These are phyloP conservation scores for Alces alces DNA, from an alignment of 2,113 vertebrate species.

Conservation along the genomic window DNA sequence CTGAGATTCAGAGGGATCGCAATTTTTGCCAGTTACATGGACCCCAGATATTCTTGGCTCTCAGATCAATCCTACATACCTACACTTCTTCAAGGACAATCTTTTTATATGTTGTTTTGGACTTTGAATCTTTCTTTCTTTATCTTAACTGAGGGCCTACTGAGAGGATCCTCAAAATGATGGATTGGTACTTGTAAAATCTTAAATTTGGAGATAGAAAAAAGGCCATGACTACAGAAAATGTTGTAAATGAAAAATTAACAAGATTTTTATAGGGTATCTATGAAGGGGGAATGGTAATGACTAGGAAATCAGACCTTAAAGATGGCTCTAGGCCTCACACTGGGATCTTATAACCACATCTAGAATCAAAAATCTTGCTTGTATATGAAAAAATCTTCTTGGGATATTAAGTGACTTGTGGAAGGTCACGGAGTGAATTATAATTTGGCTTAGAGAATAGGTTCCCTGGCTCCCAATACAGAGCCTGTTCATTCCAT, in stretches of 20 bases:
- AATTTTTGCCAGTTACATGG: background rate
- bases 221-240: background rate
- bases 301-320: background rate
- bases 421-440: slow-evolving; percentile 19
- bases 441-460: slow-evolving; percentile 16
- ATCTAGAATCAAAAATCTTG: slow-evolving; percentile 15
- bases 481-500: background rate
- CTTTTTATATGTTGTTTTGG: background rate
- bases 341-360: background rate
- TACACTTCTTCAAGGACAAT: background rate
- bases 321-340: background rate
- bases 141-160: background rate
- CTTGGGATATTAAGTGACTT: slow-evolving; percentile 22
- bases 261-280: background rate
- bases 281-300: background rate
- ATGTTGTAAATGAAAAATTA: background rate
- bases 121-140: background rate
- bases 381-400: background rate
- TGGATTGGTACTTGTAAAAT: background rate
- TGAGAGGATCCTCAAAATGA: background rate
- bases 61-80: background rate
- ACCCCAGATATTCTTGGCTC: background rate
- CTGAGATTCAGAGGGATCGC: background rate
- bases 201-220: background rate
- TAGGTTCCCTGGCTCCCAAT: slow-evolving; percentile 11